Evolutionary conservation across 2,797 vertebrate genomes (phyloP).

Genomic region (Sphenodon punctatus): DNA sequence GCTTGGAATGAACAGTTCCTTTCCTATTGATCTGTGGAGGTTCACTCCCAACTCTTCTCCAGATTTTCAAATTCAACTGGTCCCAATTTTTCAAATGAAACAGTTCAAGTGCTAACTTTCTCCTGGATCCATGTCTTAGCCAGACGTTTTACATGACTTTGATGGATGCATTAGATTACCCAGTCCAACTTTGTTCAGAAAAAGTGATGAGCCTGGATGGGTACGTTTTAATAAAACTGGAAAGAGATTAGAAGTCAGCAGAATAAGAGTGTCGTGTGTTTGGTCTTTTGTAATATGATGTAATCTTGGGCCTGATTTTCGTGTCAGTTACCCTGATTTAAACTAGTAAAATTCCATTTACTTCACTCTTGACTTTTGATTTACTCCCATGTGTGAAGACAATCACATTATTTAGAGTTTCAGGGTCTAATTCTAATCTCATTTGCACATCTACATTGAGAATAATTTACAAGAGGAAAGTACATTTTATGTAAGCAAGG

Average conservation of each 20-base stretch:
- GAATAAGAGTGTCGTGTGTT: neutral
- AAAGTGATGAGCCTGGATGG: constrained; percentile 9
- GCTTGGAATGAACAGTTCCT: neutral
- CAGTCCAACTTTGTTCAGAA: constrained; percentile 1
- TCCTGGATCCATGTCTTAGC: constrained; percentile 23
- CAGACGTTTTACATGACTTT: constrained; percentile 18
- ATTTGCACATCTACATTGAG: neutral
- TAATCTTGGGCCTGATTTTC: neutral
- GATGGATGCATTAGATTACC: constrained; percentile 30
- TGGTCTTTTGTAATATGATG: neutral
- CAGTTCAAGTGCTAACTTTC: constrained; percentile 52
- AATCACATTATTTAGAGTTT: neutral
- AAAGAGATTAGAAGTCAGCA: neutral
- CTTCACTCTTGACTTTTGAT: neutral
- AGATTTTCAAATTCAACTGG: constrained; percentile 30
- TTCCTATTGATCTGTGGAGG: neutral
- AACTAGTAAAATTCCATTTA: neutral
- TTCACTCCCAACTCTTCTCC: neutral
- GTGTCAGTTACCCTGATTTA: neutral
- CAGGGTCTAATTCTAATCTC: neutral
- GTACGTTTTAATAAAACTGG: neutral
- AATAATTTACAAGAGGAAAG: neutral
- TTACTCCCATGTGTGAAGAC: neutral
- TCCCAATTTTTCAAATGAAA: constrained; percentile 37
- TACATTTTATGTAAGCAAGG: neutral